Percentiles rank a stretch among this genome's conserved stretches.
Evolutionary conservation across 2,113 vertebrate species (phyloP).

Genomic region (Natator depressus): DNA sequence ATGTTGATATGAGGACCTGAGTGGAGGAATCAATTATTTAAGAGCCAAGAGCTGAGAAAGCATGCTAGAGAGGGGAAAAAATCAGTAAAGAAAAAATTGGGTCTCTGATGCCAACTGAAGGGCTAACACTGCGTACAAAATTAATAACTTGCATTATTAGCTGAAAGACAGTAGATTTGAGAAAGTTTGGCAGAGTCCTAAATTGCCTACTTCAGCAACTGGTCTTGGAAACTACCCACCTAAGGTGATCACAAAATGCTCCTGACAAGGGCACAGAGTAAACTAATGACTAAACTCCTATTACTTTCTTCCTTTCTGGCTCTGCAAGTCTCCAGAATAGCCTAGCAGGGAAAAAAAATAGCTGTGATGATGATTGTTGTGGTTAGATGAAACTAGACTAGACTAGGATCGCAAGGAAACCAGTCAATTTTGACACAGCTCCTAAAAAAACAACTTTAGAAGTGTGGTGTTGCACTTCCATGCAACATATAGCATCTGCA

Average conservation of each 20-base stretch:
- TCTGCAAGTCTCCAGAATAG: background rate
- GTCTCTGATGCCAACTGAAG: constrained; percentile 20
- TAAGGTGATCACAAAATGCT: background rate
- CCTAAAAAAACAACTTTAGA: background rate
- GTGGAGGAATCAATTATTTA: constrained; percentile 67
- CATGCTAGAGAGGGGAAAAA: background rate
- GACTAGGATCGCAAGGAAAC: background rate
- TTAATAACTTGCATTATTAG: constrained; percentile 60
- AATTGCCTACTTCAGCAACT: background rate
- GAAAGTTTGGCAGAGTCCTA: constrained; percentile 22
- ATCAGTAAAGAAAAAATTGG: constrained; percentile 41
- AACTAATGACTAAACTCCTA: background rate
- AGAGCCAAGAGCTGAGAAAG: constrained; percentile 25
- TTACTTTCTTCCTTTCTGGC: background rate
- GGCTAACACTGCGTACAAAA: constrained; percentile 30
- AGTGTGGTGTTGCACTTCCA: background rate
- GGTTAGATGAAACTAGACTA: background rate
- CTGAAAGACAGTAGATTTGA: constrained; percentile 29
- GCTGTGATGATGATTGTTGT: background rate
- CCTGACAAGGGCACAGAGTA: background rate
- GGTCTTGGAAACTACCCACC: background rate
- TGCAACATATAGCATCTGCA: background rate
- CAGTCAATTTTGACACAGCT: background rate
- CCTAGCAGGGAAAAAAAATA: background rate
- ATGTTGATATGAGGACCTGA: constrained; percentile 50